Evolutionary conservation across 2,888 invertebrate species (phyloP).

Genomic region (Ceriagrion tenellum): DNA sequence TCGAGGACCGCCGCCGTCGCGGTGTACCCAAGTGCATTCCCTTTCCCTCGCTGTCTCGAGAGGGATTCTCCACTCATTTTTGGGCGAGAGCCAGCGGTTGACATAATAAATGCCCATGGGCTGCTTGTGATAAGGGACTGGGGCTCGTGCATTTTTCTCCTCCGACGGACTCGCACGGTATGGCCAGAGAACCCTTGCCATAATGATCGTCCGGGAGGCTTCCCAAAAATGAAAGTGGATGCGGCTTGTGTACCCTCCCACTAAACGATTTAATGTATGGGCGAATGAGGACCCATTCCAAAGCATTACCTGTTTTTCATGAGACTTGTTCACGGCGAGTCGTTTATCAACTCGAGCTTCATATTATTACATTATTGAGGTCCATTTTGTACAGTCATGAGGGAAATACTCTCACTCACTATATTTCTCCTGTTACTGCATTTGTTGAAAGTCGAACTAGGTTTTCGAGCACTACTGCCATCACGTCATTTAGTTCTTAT

Average conservation of each 20-base stretch:
- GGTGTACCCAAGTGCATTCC: neutral
- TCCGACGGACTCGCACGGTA: neutral
- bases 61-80: neutral
- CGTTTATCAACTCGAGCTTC: neutral
- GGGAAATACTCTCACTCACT: too few species aligned
- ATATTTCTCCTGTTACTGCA: too few species aligned
- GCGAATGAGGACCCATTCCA: neutral
- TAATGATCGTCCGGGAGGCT: neutral
- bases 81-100: neutral
- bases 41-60: neutral
- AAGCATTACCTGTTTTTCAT: neutral
- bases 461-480: too few species aligned
- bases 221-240: neutral
- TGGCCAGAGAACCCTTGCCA: neutral
- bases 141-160: neutral
- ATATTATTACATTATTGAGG: too few species aligned
- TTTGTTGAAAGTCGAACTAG: too few species aligned
- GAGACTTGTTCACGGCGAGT: neutral
- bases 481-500: too few species aligned
- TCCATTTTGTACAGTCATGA: too few species aligned
- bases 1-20: neutral
- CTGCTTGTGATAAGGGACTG: neutral
- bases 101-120: neutral
- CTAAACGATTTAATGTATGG: neutral
- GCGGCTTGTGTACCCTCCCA: neutral